These are phyloP conservation scores for Bubo scandiacus DNA, from an alignment of 2,113 vertebrate species.

Conservation along the genomic window DNA sequence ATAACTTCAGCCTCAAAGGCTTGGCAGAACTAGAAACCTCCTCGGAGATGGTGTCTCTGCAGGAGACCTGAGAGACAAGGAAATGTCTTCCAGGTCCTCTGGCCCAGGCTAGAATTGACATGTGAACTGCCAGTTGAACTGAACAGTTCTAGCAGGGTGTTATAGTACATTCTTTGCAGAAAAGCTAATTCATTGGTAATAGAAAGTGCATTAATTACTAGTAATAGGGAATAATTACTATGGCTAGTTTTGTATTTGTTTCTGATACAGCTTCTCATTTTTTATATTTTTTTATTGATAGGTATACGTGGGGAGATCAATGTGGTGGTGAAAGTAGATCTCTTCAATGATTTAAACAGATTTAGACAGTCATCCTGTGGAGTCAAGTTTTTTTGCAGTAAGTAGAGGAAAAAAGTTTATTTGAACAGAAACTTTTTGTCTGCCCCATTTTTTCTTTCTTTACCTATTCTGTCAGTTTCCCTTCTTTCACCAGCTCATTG, in stretches of 20 bases:
- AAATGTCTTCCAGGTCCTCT: neutral
- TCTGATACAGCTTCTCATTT: neutral
- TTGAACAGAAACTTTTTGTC: neutral
- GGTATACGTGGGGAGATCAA: constrained; percentile 98
- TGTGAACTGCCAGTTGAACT: neutral
- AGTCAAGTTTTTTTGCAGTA: constrained; percentile 99
- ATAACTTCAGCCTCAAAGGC: neutral
- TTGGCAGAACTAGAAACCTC: neutral
- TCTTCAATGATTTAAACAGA: constrained; percentile 97
- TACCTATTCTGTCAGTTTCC: neutral
- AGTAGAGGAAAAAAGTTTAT: constrained; percentile 60
- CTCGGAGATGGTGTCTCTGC: neutral
- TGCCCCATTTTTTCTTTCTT: neutral
- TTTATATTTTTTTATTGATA: neutral
- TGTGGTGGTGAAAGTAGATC: constrained; percentile 95
- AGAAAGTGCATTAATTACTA: neutral
- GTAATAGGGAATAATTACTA: neutral
- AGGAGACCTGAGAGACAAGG: neutral
- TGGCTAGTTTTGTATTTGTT: neutral
- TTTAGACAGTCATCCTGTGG: constrained; percentile 98
- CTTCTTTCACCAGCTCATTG: neutral
- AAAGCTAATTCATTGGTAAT: neutral
- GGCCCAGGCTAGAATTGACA: neutral
- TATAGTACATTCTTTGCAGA: neutral
- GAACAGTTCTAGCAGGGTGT: neutral